phyloP scores from a whole-genome alignment of 2,888 invertebrate species.

The Cephus runcator region DNA sequence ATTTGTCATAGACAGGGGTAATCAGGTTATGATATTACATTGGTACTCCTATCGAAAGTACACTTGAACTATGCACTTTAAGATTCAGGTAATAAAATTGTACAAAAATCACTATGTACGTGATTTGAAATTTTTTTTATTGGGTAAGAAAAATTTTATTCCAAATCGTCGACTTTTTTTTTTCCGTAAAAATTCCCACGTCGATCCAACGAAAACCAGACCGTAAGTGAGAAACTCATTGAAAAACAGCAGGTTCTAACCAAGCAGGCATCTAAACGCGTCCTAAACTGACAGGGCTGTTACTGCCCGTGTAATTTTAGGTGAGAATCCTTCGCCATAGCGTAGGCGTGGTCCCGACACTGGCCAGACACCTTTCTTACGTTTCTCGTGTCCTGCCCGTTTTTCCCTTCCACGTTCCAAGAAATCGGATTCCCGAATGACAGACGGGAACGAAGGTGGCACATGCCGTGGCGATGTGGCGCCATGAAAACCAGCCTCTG shows the following conservation, averaged over 20 bases:
- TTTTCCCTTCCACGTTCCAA: constrained; percentile 11
- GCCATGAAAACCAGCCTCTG: not conserved
- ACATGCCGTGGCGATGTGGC: constrained; percentile 5
- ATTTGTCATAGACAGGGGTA: constrained; percentile 46
- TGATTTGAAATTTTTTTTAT: not conserved
- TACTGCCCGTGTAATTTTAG: constrained; percentile 17
- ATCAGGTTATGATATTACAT: constrained; percentile 29
- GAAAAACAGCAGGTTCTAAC: constrained; percentile 18
- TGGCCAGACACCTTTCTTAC: constrained; percentile 17
- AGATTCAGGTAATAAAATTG: not conserved
- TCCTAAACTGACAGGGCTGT: constrained; percentile 20
- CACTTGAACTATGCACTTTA: not conserved
- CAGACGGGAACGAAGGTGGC: not conserved
- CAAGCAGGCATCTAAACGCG: constrained; percentile 13
- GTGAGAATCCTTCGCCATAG: constrained; percentile 15
- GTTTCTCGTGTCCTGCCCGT: constrained; percentile 5
- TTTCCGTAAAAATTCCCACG: constrained; percentile 1
- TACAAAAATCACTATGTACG: not conserved
- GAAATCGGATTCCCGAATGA: constrained; percentile 9
- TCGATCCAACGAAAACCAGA: constrained; percentile 16
- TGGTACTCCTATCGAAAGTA: not conserved
- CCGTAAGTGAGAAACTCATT: constrained; percentile 6
- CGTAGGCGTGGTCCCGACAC: constrained; percentile 7
- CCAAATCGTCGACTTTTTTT: too few relatives aligned
- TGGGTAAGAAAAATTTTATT: not conserved